Evolutionary conservation across 1,140 invertebrate species (phyloP).

Genomic region (Heliothis virescens): DNA sequence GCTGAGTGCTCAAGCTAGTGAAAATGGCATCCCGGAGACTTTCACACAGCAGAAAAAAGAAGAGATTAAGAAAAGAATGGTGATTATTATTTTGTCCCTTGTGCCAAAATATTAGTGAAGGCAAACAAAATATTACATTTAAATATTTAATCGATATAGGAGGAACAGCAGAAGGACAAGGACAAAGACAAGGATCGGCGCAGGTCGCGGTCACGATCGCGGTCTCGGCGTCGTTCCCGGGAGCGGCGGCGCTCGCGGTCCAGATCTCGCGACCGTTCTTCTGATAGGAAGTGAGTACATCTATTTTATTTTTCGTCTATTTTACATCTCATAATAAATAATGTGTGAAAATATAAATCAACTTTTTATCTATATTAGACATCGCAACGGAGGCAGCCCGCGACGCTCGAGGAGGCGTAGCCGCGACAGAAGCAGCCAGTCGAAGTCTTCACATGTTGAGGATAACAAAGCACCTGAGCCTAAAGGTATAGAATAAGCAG

Average conservation of each 20-base stretch:
- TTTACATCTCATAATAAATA: no score
- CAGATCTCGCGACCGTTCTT: conserved; percentile 73
- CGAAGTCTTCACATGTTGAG: conserved; percentile 68
- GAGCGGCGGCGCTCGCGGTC: conserved; percentile 73
- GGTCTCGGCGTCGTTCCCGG: conserved; percentile 70
- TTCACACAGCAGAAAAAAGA: conserved; percentile 98
- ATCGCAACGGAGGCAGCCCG: conserved; percentile 79
- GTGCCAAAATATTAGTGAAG: not conserved
- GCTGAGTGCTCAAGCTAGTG: conserved; percentile 97
- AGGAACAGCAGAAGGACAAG: conserved; percentile 76
- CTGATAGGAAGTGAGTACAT: conserved; percentile 73
- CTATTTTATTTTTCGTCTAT: not conserved
- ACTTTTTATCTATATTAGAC: conserved; percentile 54
- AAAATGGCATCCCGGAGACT: conserved; percentile 96
- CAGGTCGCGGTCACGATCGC: conserved; percentile 75
- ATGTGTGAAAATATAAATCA: no score
- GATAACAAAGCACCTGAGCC: conserved; percentile 76
- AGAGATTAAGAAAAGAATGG: conserved; percentile 94
- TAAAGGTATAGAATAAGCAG: conserved; percentile 62
- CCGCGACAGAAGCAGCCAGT: conserved; percentile 70
- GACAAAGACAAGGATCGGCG: conserved; percentile 80
- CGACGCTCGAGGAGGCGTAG: conserved; percentile 74
- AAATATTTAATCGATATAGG: conserved; percentile 50
- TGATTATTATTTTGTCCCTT: conserved; percentile 49
- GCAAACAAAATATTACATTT: not conserved